Conservation (phyloP, 2,888 invertebrate genomes). For the Cyclophora punctaria region DNA sequence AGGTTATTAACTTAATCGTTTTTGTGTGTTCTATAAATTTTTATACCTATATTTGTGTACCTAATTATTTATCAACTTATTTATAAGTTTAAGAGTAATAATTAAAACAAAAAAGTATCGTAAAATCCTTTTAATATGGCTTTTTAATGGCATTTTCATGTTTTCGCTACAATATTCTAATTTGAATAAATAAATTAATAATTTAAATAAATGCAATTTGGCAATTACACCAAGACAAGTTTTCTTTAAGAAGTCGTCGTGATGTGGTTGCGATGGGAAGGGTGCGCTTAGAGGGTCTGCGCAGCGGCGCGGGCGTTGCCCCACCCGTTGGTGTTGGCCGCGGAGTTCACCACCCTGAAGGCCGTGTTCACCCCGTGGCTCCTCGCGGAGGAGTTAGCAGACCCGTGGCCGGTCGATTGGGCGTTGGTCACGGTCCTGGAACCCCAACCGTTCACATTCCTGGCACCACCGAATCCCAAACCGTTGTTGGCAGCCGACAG, state of each 20-base stretch:
- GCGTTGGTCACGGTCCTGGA: conserved; percentile 39
- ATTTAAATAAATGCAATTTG: conserved; percentile 28
- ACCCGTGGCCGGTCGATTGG: conserved; percentile 39
- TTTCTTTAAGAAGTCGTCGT: conserved; percentile 55
- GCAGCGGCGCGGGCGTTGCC: conserved; percentile 54
- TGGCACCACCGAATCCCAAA: conserved; percentile 12
- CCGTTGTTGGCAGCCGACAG: not conserved
- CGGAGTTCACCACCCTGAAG: conserved; percentile 44
- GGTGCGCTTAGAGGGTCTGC: conserved; percentile 30
- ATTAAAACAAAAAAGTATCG: conserved; percentile 1
- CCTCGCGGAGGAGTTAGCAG: conserved; percentile 44
- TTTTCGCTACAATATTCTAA: not conserved
- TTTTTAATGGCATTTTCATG: too few relatives aligned
- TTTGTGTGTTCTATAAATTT: too few relatives aligned
- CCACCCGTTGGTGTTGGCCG: conserved; percentile 37
- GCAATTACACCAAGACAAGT: conserved; percentile 70
- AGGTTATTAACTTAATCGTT: too few relatives aligned
- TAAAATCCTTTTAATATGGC: not conserved
- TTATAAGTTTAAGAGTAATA: conserved; percentile 12
- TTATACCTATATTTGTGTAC: too few relatives aligned
- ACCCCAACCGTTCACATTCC: conserved; percentile 13
- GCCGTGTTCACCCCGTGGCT: conserved; percentile 39
- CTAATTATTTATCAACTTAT: not conserved
- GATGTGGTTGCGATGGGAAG: conserved; percentile 45
- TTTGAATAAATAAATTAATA: conserved; percentile 18